Evolutionary conservation across 2,888 invertebrate genomes (phyloP).

Genomic region (Syrista parreyssii): DNA sequence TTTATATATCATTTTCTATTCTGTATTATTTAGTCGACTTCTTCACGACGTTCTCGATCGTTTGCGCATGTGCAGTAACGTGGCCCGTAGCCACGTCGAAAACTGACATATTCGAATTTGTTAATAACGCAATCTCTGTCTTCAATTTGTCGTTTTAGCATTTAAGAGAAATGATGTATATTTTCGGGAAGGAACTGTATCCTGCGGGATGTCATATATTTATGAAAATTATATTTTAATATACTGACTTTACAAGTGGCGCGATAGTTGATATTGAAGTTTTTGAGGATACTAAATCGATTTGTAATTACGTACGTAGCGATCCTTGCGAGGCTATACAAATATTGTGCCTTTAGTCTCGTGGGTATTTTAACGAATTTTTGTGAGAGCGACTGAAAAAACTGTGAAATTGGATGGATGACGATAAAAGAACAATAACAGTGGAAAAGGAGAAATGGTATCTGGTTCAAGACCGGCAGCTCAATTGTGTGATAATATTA

Average conservation of each 20-base stretch:
- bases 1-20: background rate
- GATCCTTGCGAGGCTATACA: constrained; percentile 29
- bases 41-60: background rate
- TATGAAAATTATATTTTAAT: constrained; percentile 54
- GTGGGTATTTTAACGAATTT: background rate
- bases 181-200: background rate
- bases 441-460: background rate
- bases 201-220: constrained; percentile 24
- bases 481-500: background rate
- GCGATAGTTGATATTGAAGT: constrained; percentile 28
- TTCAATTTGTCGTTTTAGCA: background rate
- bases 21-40: background rate
- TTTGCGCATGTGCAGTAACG: background rate
- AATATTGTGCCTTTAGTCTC: constrained; percentile 44
- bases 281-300: background rate
- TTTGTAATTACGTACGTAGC: background rate
- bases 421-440: background rate
- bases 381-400: background rate
- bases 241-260: constrained; percentile 35
- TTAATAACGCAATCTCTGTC: background rate
- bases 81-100: background rate
- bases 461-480: background rate
- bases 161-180: background rate
- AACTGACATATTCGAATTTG: background rate
- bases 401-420: background rate